Evolutionary conservation across 2,888 invertebrate species (phyloP).

Genomic region (Drosophila dives): DNA sequence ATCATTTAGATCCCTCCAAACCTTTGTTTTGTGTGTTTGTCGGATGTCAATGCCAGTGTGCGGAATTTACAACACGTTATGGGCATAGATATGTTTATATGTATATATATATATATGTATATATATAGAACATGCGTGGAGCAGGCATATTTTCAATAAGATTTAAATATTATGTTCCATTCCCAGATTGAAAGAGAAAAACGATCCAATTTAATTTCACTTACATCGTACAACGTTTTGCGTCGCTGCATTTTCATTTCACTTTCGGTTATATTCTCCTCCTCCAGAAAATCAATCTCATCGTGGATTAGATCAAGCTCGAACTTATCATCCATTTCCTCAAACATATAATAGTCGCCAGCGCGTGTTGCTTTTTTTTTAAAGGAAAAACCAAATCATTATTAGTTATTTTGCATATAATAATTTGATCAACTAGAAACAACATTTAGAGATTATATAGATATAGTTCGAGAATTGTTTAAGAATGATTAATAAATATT

Average conservation of each 20-base stretch:
- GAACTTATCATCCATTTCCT: constrained; percentile 94
- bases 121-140: constrained; percentile 48
- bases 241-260: constrained; percentile 84
- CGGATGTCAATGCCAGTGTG: constrained; percentile 29
- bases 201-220: constrained; percentile 34
- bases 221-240: constrained; percentile 84
- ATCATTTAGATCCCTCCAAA: constrained; percentile 83
- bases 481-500: constrained; percentile 18
- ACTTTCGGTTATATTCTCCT: constrained; percentile 82
- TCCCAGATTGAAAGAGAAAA: not conserved
- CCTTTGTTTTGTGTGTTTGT: constrained; percentile 58
- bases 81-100: constrained; percentile 13
- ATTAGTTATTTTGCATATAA: constrained; percentile 12
- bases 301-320: constrained; percentile 88
- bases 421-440: constrained; percentile 6
- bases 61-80: constrained; percentile 58
- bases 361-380: constrained; percentile 94
- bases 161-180: not conserved
- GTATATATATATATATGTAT: constrained; percentile 18
- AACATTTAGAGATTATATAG: constrained; percentile 64
- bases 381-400: not conserved
- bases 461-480: constrained; percentile 26
- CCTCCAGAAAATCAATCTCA: constrained; percentile 86
- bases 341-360: constrained; percentile 99
- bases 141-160: constrained; percentile 27